Conservation (phyloP, 2,113 vertebrate species). For the Plecotus auritus region DNA sequence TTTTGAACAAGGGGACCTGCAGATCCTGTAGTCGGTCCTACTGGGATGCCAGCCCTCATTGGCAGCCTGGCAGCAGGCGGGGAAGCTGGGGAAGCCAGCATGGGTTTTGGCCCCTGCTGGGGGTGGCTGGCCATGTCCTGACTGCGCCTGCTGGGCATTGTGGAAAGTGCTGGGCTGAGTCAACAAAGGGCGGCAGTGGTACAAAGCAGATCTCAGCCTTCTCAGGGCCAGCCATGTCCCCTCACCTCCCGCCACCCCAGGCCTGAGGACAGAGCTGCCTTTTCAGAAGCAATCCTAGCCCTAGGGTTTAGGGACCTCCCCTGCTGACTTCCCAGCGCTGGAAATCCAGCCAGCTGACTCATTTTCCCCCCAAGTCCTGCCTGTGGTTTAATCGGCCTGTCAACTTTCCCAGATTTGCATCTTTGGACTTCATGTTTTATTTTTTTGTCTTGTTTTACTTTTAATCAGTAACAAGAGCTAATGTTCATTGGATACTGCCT, state of each 20-base stretch:
- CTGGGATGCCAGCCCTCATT: neutral
- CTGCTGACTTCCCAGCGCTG: neutral
- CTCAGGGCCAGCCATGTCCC: neutral
- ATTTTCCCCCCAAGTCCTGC: neutral
- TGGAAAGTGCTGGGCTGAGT: neutral
- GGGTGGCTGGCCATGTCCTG: neutral
- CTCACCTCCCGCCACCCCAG: neutral
- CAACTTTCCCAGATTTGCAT: neutral
- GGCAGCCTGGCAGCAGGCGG: neutral
- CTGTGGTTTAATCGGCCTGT: neutral
- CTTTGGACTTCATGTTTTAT: neutral
- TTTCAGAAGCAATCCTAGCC: conserved; percentile 50
- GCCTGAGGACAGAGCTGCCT: neutral
- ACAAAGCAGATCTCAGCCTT: neutral
- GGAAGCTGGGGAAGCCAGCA: neutral
- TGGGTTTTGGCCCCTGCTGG: neutral
- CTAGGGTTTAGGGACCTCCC: neutral
- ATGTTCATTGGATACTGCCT: neutral
- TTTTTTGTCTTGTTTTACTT: neutral
- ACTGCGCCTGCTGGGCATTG: neutral
- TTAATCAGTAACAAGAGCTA: neutral
- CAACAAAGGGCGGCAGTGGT: neutral
- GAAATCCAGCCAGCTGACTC: conserved; percentile 47
- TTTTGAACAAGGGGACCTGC: neutral
- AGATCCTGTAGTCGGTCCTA: neutral